These are phyloP conservation scores for Microctenopoma stevenorrisi DNA, from an alignment of 2,797 vertebrate species.

Conservation along the genomic window DNA sequence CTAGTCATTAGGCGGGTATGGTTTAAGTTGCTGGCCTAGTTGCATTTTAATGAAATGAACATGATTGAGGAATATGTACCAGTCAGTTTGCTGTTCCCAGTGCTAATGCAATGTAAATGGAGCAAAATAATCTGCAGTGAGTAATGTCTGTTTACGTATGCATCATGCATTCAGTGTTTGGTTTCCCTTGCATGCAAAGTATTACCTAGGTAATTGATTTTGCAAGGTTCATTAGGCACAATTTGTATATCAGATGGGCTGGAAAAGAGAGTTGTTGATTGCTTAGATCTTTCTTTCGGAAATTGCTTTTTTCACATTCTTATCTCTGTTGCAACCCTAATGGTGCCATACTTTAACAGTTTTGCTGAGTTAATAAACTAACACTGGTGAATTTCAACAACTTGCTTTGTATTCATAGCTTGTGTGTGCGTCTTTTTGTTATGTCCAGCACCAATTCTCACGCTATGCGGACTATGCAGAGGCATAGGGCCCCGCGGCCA, in stretches of 20 bases:
- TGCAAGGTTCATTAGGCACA: slow-evolving; percentile 83
- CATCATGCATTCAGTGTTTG: slow-evolving; percentile 78
- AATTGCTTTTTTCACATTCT: slow-evolving; percentile 71
- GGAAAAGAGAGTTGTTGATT: slow-evolving; percentile 85
- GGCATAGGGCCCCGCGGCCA: no score
- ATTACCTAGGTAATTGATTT: slow-evolving; percentile 85
- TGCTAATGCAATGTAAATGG: slow-evolving; percentile 84
- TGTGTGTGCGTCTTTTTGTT: slow-evolving; percentile 19
- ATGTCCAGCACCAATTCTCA: no score
- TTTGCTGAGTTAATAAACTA: slow-evolving; percentile 61
- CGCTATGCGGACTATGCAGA: no score
- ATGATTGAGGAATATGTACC: slow-evolving; percentile 77
- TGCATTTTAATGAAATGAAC: slow-evolving; percentile 80
- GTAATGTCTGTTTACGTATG: slow-evolving; percentile 84
- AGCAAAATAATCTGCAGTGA: slow-evolving; percentile 82
- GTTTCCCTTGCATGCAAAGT: slow-evolving; percentile 81
- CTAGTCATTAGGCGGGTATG: slow-evolving; percentile 47
- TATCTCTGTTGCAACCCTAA: slow-evolving; percentile 64
- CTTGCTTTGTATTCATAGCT: slow-evolving; percentile 62
- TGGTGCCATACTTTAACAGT: slow-evolving; percentile 47
- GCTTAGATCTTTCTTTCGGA: slow-evolving; percentile 80
- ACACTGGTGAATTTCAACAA: slow-evolving; percentile 55
- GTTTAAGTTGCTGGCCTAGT: slow-evolving; percentile 70
- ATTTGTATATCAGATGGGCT: slow-evolving; percentile 85
- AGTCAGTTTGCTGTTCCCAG: slow-evolving; percentile 65